Evolutionary conservation across 92 coral and sea anemone genomes (phyloP).

Genomic region (Porites lobata): DNA sequence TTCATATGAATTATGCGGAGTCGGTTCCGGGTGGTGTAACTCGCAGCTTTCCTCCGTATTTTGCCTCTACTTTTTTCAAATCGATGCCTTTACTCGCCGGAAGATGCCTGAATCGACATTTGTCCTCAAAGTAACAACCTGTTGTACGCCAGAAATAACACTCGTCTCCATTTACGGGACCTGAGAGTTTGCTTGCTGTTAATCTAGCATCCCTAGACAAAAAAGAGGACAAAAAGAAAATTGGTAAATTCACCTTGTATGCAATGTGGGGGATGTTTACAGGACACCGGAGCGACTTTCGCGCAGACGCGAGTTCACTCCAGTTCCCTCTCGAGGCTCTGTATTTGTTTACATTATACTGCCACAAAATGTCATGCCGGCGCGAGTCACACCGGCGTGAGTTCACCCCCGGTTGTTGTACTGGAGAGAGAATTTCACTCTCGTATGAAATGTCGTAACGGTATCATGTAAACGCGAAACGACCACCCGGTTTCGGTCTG

Average conservation of each 20-base stretch:
- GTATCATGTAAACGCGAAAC: too few species aligned
- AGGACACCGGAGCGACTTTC: too few species aligned
- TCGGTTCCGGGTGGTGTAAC: conserved; percentile 13
- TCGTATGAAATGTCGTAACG: too few species aligned
- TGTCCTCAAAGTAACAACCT: conserved; percentile 94
- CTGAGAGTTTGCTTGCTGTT: conserved; percentile 68
- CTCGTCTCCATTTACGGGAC: conserved; percentile 98
- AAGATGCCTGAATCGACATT: conserved; percentile 85
- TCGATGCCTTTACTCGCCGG: conserved; percentile 87
- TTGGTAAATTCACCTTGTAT: background rate
- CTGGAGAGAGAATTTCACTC: too few species aligned
- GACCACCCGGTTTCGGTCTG: too few species aligned
- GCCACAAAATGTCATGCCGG: too few species aligned
- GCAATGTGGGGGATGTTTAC: background rate
- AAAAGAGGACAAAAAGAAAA: background rate
- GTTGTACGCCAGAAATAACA: conserved; percentile 99
- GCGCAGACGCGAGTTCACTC: too few species aligned
- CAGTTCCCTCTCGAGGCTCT: too few species aligned
- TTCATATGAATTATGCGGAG: background rate
- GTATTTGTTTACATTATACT: too few species aligned
- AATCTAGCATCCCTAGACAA: conserved; percentile 9
- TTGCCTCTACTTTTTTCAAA: conserved; percentile 90
- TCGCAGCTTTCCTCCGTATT: conserved; percentile 88
- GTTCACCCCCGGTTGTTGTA: too few species aligned
- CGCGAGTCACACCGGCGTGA: too few species aligned